Evolutionary conservation across 2,113 vertebrate genomes (phyloP).

Genomic region (Verasper variegatus): DNA sequence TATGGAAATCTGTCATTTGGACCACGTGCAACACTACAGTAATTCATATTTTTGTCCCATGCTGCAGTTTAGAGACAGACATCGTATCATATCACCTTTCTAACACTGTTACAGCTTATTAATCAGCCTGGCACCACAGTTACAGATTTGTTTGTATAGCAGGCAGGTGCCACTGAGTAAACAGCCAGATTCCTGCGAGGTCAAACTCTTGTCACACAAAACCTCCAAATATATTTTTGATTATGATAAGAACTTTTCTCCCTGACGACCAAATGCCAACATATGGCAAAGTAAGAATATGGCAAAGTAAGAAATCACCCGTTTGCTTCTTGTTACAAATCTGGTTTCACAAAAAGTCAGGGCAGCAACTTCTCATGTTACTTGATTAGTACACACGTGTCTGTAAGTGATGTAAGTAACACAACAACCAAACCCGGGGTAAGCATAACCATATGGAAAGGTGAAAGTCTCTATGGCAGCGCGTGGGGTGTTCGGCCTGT

Average conservation of each 20-base stretch:
- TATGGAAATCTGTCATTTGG: too few species aligned
- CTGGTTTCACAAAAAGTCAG: constrained; percentile 8
- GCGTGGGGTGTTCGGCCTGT: not conserved
- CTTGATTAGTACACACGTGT: not conserved
- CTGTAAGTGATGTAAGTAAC: not conserved
- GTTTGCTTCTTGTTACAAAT: not conserved
- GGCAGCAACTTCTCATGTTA: constrained; percentile 8
- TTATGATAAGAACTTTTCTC: not conserved
- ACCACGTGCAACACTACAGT: not conserved
- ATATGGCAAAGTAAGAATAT: too few species aligned
- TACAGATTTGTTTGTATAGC: not conserved
- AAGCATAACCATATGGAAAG: not conserved
- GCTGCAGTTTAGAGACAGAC: not conserved
- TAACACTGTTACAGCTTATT: not conserved
- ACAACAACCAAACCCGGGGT: not conserved
- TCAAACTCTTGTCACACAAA: not conserved
- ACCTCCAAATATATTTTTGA: not conserved
- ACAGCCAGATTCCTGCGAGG: constrained; percentile 12
- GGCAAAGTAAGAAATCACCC: constrained; percentile 18
- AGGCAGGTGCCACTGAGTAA: not conserved
- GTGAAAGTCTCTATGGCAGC: not conserved
- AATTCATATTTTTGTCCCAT: too few species aligned
- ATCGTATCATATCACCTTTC: not conserved
- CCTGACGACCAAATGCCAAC: not conserved
- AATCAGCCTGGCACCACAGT: not conserved